Evolutionary conservation across 2,888 invertebrate species (phyloP).

Genomic region (Lepetodrilus schrolli): DNA sequence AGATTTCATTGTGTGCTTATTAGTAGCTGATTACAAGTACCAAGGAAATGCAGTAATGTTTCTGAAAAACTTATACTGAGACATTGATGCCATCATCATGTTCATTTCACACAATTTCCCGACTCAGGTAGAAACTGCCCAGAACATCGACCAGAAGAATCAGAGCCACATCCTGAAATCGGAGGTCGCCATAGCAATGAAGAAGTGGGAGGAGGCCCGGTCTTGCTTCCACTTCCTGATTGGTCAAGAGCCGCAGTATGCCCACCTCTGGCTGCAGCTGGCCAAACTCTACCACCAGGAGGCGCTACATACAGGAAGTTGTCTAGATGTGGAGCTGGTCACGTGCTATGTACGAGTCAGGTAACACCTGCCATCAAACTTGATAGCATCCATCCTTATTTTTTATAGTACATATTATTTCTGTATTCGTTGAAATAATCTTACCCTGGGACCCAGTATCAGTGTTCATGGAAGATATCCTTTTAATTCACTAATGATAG

Average conservation of each 20-base stretch:
- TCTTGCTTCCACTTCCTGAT: neutral
- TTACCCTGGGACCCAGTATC: too few species aligned
- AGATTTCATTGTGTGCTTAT: too few species aligned
- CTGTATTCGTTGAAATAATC: too few species aligned
- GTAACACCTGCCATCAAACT: too few species aligned
- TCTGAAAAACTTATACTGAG: too few species aligned
- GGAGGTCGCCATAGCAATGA: neutral
- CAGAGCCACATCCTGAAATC: neutral
- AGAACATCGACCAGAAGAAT: neutral
- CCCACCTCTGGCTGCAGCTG: slow-evolving; percentile 1
- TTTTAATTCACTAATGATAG: too few species aligned
- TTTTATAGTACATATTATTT: too few species aligned
- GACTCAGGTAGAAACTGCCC: neutral
- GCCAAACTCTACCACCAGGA: neutral
- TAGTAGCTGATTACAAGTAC: too few species aligned
- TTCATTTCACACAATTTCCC: neutral
- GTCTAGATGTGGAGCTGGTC: neutral
- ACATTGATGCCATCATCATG: too few species aligned
- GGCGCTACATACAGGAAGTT: neutral
- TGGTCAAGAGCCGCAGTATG: neutral
- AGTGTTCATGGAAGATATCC: too few species aligned
- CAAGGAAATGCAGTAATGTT: too few species aligned
- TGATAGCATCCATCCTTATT: too few species aligned
- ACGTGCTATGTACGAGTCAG: neutral
- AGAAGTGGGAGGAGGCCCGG: neutral